Conservation (phyloP, 2,113 vertebrate species). For the Microcebus griseorufus region DNA sequence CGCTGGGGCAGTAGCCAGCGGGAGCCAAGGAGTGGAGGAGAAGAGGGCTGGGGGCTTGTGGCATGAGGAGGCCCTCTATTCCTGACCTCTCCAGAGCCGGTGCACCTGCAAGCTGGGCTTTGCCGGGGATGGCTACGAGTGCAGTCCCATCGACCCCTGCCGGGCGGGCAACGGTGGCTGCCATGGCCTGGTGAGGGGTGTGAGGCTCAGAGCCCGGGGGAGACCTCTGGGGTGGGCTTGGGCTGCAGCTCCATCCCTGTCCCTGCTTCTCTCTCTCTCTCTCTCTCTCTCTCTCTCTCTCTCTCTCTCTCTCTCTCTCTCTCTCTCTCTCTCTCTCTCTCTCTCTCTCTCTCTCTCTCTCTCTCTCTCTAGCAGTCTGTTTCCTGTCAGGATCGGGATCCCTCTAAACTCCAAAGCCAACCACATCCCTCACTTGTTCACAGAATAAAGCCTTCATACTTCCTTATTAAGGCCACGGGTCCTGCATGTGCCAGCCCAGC, state of each 20-base stretch:
- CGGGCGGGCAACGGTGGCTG: constrained; percentile 91
- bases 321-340: neutral
- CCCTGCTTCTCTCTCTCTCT: neutral
- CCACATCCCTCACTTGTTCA: neutral
- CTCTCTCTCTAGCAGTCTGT: neutral
- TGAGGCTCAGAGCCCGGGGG: neutral
- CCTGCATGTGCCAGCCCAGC: too few relatives aligned
- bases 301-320: neutral
- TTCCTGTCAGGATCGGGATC: neutral
- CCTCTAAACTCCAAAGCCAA: neutral
- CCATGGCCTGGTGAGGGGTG: constrained; percentile 88
- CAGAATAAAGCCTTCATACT: neutral
- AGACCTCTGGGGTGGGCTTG: neutral
- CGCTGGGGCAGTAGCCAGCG: neutral
- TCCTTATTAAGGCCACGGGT: neutral
- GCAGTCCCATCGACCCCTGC: constrained; percentile 92
- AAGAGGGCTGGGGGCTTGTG: neutral
- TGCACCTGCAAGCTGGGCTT: constrained; percentile 93
- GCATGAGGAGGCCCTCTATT: neutral
- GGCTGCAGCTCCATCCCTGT: neutral
- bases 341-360: neutral
- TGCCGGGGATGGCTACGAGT: constrained; percentile 90
- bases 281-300: neutral
- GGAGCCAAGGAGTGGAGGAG: neutral
- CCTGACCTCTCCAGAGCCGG: constrained; percentile 85